These are phyloP conservation scores for Hippocampus comes DNA, from an alignment of 2,113 vertebrate genomes.

Conservation along the genomic window DNA sequence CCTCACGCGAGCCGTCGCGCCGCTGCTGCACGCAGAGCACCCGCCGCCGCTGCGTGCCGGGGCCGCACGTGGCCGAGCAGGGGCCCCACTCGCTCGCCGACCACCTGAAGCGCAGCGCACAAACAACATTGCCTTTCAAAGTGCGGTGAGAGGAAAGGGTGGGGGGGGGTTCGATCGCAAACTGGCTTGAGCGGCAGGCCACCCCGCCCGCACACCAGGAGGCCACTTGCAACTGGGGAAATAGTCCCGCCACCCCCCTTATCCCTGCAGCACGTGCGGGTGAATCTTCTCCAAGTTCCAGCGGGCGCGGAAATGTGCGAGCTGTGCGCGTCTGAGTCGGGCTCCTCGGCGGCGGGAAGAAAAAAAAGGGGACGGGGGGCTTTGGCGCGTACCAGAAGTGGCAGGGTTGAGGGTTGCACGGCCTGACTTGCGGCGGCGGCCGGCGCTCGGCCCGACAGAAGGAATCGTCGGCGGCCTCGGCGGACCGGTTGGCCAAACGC, in stretches of 20 bases:
- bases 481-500: conserved; percentile 84
- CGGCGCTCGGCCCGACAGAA: conserved; percentile 81
- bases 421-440: conserved; percentile 82
- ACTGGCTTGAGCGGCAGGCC: no score
- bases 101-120: conserved; percentile 71
- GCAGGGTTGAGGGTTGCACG: conserved; percentile 87
- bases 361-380: background rate
- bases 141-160: no score
- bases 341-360: no score
- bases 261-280: no score
- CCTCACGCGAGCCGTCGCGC: conserved; percentile 84
- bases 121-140: background rate
- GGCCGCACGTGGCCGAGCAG: conserved; percentile 87
- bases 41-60: conserved; percentile 84
- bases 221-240: no score
- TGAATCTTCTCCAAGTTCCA: no score
- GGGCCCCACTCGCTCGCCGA: conserved; percentile 83
- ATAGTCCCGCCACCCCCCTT: no score
- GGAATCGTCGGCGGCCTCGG: conserved; percentile 81
- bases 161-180: no score
- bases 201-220: no score
- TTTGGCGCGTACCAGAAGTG: conserved; percentile 78
- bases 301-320: no score
- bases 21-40: conserved; percentile 87
- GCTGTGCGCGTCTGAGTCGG: no score